Conservation (phyloP, 2,113 vertebrate species). For the Pleuronectes platessa region DNA sequence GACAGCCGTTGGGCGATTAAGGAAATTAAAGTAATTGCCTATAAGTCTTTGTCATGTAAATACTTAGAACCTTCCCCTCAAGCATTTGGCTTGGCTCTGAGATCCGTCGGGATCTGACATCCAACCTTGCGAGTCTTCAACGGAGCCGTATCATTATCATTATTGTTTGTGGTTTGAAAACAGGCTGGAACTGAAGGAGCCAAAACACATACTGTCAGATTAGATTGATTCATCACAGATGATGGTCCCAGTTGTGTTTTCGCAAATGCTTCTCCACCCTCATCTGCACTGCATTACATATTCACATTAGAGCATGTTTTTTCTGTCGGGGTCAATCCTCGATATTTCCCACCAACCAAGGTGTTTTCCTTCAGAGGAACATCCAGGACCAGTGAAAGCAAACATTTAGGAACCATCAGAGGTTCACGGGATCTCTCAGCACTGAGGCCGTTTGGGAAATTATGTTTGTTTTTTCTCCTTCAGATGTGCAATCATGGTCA, state of each 20-base stretch:
- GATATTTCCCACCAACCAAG: slow-evolving; percentile 12
- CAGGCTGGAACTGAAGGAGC: slow-evolving; percentile 8
- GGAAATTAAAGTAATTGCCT: slow-evolving; percentile 76
- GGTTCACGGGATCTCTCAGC: slow-evolving; percentile 14
- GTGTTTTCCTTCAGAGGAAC: slow-evolving; percentile 22
- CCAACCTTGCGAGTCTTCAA: slow-evolving; percentile 33
- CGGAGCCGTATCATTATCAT: slow-evolving; percentile 30
- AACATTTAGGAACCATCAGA: slow-evolving; percentile 17
- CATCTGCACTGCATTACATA: background rate
- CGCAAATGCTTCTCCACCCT: background rate
- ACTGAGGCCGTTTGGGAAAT: slow-evolving; percentile 12
- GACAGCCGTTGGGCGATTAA: slow-evolving; percentile 71
- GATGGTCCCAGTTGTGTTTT: background rate
- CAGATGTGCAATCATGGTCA: slow-evolving; percentile 55
- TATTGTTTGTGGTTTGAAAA: slow-evolving; percentile 42
- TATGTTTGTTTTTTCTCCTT: slow-evolving; percentile 38
- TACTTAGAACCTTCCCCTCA: slow-evolving; percentile 41
- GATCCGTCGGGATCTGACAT: slow-evolving; percentile 50
- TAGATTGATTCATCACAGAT: slow-evolving; percentile 11
- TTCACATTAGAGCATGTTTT: too few species aligned
- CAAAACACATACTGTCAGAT: slow-evolving; percentile 29
- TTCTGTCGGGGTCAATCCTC: background rate
- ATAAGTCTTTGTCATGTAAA: slow-evolving; percentile 68
- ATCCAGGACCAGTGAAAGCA: slow-evolving; percentile 14
- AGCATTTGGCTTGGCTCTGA: slow-evolving; percentile 48